Evolutionary conservation across 2,113 vertebrate species (phyloP).

Genomic region (Hyperopisus bebe): DNA sequence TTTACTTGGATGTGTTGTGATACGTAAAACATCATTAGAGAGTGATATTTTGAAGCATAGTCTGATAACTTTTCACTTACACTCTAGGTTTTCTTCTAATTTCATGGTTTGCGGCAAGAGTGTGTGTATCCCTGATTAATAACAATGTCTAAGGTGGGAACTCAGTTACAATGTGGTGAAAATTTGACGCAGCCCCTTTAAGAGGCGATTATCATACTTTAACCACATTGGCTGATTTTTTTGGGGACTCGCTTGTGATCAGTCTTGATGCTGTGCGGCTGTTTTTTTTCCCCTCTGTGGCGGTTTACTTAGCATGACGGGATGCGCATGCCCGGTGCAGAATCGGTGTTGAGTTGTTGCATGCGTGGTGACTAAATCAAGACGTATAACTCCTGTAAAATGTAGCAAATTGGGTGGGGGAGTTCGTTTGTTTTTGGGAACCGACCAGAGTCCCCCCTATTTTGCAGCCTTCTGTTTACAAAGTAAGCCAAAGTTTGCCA

Average conservation of each 20-base stretch:
- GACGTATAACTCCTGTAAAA: slow-evolving; percentile 42
- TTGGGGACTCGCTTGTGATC: slow-evolving; percentile 28
- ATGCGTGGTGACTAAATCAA: slow-evolving; percentile 49
- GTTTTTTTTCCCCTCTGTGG: slow-evolving; percentile 32
- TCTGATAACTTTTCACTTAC: neutral
- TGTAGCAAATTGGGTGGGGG: slow-evolving; percentile 47
- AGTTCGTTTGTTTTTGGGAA: neutral
- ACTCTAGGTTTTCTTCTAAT: neutral
- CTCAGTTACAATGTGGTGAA: neutral
- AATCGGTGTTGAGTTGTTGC: slow-evolving; percentile 47
- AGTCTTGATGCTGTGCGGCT: slow-evolving; percentile 33
- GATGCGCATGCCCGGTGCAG: slow-evolving; percentile 42
- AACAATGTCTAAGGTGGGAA: neutral
- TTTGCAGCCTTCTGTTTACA: slow-evolving; percentile 41
- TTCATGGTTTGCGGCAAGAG: no score
- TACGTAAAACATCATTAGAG: no score
- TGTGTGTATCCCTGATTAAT: neutral
- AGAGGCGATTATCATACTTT: neutral
- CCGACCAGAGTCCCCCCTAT: neutral
- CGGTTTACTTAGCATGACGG: slow-evolving; percentile 53
- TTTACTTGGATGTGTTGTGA: no score
- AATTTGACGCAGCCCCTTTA: neutral
- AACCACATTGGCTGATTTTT: neutral
- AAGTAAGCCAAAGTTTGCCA: slow-evolving; percentile 59
- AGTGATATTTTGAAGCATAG: neutral